Conservation (phyloP, 2,113 vertebrate species). For the Peucedramus taeniatus region DNA sequence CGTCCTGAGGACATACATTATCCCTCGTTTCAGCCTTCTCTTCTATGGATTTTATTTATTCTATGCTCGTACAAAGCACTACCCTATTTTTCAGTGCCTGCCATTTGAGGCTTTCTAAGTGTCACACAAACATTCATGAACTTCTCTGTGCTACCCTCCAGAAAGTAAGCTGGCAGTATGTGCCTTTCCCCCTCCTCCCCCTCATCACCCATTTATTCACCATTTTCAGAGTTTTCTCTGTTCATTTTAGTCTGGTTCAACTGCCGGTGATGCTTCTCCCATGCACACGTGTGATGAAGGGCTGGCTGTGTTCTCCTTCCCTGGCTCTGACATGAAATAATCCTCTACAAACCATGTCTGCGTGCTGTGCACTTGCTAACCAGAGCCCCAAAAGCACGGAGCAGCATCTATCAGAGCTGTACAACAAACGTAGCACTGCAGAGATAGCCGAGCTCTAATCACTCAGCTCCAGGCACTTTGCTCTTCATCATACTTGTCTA, state of each 20-base stretch:
- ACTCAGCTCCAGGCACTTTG: background rate
- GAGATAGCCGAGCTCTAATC: background rate
- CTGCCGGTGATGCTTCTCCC: background rate
- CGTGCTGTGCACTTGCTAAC: background rate
- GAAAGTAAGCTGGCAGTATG: background rate
- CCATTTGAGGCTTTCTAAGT: background rate
- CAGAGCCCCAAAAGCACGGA: background rate
- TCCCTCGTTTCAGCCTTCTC: background rate
- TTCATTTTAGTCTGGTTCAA: background rate
- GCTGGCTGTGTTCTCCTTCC: background rate
- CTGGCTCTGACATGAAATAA: background rate
- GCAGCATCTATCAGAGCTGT: background rate
- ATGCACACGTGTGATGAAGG: background rate
- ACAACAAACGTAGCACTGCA: background rate
- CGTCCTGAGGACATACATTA: background rate
- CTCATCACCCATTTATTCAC: background rate
- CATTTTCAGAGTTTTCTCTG: background rate
- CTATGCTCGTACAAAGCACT: background rate
- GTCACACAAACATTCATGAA: background rate
- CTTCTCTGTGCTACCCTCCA: background rate
- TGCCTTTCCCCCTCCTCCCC: background rate
- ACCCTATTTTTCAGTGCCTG: background rate
- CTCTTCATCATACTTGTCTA: slow-evolving; percentile 10
- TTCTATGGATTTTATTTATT: background rate
- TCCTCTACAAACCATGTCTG: background rate